Evolutionary conservation across 2,888 invertebrate species (phyloP), one percentile per base, ranked within the genome.

Genomic region (Eulithis testata): DNA sequence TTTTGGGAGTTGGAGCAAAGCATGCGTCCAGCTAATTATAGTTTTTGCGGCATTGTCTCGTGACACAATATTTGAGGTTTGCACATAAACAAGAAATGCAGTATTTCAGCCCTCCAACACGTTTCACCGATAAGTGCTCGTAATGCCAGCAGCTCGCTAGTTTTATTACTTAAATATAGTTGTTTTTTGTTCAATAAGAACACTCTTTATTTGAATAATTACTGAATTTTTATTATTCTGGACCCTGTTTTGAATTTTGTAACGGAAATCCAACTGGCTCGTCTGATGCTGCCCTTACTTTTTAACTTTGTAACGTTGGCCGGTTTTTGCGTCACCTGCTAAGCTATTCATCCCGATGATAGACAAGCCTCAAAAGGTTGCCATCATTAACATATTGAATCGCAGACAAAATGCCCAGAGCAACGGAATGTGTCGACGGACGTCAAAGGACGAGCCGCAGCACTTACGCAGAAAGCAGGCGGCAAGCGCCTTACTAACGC

Each of bases 381-480:
- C 56, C 44, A 27, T 45, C 43, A 67, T 67, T 63, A 63, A 57
- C 67, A 67, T 67, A 63, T 63, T 57, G 49, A 63, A 56, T 40
- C 50, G 58, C 45, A 40, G 54, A 63, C 44, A 62, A 51, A 14
- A 56, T 49, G 58, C 49, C 47, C 58, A 50, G 43, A 60, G 77
- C 70, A 72, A 71, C 70, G 77, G 74, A 73, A 57, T 73, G 72
- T 65, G 65, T 54, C 59, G 70, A 65, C 65, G 49, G 11, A 59
- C 55, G 44, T 52, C 71, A 71, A 71, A 74, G 73, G 63, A 47
- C 51, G 53, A 11, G 54, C 54, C 47, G 58, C 58, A 6, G 11
- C 11, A 8, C n/a, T 51, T 8, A 37, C 37, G 11, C 11, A 8
- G 52, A 8, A 62, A 56, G 36, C 51, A 37, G 62, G 54, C 9